Evolutionary conservation across 2,888 invertebrate genomes (phyloP).

Genomic region (Gandaritis pyraliata): DNA sequence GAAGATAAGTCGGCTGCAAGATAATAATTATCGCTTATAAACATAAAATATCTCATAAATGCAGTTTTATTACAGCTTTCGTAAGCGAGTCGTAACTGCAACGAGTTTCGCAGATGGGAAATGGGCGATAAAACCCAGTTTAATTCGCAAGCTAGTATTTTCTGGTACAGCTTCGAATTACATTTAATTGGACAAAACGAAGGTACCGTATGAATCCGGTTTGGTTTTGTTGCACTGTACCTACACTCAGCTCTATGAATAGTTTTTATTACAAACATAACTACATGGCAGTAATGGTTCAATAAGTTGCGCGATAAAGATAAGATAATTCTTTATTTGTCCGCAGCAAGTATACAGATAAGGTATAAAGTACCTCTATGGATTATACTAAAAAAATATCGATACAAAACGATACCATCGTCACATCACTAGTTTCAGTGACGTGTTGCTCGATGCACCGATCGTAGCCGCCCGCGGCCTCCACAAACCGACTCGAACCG

Average conservation of each 20-base stretch:
- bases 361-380: no score
- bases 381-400: conserved; percentile 14
- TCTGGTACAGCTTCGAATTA: conserved; percentile 11
- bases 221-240: conserved; percentile 4
- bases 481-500: conserved; percentile 76
- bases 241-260: neutral
- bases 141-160: conserved; percentile 9
- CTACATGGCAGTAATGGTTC: neutral
- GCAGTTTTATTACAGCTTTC: conserved; percentile 19
- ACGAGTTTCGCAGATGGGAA: conserved; percentile 33
- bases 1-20: conserved; percentile 12
- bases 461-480: conserved; percentile 74
- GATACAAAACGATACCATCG: conserved; percentile 40
- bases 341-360: no score
- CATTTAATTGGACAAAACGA: conserved; percentile 21
- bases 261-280: neutral
- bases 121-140: conserved; percentile 27
- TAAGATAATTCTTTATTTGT: no score
- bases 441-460: conserved; percentile 66
- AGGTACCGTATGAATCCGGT: conserved; percentile 3
- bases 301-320: neutral
- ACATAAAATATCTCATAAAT: no score
- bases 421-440: conserved; percentile 61
- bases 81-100: conserved; percentile 20
- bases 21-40: conserved; percentile 10